Evolutionary conservation across 1,140 invertebrate species (phyloP).

Genomic region (Penaeus chinensis): DNA sequence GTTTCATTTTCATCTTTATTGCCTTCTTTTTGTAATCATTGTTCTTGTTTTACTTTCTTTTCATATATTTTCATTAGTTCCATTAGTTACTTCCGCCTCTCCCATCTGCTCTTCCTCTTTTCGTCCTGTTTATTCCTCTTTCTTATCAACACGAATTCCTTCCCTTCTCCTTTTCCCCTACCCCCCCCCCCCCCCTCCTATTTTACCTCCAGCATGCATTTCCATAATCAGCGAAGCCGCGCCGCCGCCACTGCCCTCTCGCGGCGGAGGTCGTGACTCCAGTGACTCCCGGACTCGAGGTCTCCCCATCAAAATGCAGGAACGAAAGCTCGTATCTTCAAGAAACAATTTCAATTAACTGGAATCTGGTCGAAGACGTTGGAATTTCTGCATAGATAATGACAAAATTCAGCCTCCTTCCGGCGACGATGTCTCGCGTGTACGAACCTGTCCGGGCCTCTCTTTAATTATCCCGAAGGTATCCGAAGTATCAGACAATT

Average conservation of each 20-base stretch:
- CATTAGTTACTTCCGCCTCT: too few species aligned
- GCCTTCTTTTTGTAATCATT: too few species aligned
- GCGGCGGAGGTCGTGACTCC: background rate
- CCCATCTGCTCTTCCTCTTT: background rate
- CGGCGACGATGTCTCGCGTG: slow-evolving; percentile 15
- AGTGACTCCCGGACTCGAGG: background rate
- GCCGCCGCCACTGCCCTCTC: background rate
- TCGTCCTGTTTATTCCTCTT: background rate
- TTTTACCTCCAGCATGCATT: too few species aligned
- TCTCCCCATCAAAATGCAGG: slow-evolving; percentile 54
- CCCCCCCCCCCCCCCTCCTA: background rate
- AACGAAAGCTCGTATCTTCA: slow-evolving; percentile 60
- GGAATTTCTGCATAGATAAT: slow-evolving; percentile 60
- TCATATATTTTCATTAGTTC: too few species aligned
- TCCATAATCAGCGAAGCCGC: too few species aligned
- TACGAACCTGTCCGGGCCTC: slow-evolving; percentile 29
- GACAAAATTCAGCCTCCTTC: slow-evolving; percentile 56
- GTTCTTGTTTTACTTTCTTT: too few species aligned
- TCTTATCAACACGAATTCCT: background rate
- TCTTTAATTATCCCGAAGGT: slow-evolving; percentile 12
- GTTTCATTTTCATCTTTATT: too few species aligned
- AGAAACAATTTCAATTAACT: slow-evolving; percentile 62
- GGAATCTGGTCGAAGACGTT: slow-evolving; percentile 53
- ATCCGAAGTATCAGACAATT: background rate
- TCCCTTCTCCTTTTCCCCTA: background rate